Percentiles rank a stretch among this genome's conserved stretches.
Conservation (phyloP, 1,140 invertebrate species). For the Paramacrobiotus metropolitanus region DNA sequence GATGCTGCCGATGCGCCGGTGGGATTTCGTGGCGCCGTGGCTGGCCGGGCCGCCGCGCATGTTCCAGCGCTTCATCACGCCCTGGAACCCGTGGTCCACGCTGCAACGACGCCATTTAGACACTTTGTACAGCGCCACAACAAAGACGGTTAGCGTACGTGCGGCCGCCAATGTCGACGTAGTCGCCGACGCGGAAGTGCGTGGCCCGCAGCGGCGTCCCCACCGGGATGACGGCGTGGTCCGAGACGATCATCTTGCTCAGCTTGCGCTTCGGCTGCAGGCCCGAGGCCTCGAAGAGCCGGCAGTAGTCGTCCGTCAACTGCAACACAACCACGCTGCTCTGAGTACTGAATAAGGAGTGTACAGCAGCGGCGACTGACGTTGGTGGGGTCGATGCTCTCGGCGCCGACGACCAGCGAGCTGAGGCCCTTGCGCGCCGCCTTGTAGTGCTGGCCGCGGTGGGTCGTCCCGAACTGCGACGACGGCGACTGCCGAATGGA, state of each 20-base stretch:
- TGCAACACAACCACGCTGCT: constrained; percentile 16
- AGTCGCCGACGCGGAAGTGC: constrained; percentile 75
- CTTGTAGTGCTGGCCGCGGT: constrained; percentile 20
- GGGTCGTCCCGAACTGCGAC: constrained; percentile 34
- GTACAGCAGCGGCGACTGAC: background rate
- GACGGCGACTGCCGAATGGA: too few relatives aligned
- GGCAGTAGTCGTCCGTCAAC: constrained; percentile 69
- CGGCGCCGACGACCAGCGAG: constrained; percentile 61
- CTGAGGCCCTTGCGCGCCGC: constrained; percentile 27
- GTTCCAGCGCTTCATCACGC: constrained; percentile 84
- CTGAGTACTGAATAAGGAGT: background rate
- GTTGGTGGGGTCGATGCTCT: constrained; percentile 45
- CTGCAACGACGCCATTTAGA: constrained; percentile 26
- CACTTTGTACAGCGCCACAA: too few relatives aligned
- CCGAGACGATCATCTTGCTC: constrained; percentile 57
- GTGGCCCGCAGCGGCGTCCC: constrained; percentile 64
- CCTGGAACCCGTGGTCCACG: constrained; percentile 85
- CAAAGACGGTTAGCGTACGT: constrained; percentile 45
- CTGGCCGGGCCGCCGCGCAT: constrained; percentile 75
- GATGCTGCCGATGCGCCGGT: constrained; percentile 69
- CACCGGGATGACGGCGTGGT: constrained; percentile 56
- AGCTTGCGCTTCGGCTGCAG: constrained; percentile 66
- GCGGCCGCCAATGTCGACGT: constrained; percentile 64
- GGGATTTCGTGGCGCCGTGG: constrained; percentile 82
- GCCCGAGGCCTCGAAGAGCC: constrained; percentile 56